Base-by-base conservation (phyloP, 2,888 invertebrate species). In the Anthrax anthrax region DNA sequence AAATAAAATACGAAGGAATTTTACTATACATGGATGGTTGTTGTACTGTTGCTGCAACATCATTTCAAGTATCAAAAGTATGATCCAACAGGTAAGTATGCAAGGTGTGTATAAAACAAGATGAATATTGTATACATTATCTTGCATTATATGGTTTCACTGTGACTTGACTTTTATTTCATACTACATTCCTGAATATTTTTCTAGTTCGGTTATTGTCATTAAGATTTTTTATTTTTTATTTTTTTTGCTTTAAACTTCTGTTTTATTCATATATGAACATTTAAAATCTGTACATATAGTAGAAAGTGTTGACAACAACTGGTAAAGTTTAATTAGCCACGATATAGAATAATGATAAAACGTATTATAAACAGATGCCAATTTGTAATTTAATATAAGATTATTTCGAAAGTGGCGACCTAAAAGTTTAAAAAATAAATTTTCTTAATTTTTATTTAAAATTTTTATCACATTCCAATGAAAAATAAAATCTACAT, bases 311-410 rank as follows among this genome's bases (percentile, higher is more conserved):
- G 46, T 46, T 40, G 42, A 29, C 4, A 16, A 34, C 37, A 41
- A 45, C 40, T 37, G 40, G 45, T 23, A 45, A 34, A 36, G 18
- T 45, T 45, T 45, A 45, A 45, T 45, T 45, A 45, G 41, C 40
- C 45, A 45, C 45, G 45, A 45, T 41, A 41, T 34, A 16, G 40
- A 29, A 27, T 40, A n/a, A n/a, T n/a, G n/a, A n/a, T n/a, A n/a
- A n/a, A n/a, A n/a, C n/a, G n/a, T n/a, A n/a, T n/a, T n/a, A 14
- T 37, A 37, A 18, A 17, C 40, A 27, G 36, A 23, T 41, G 45
- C 40, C 45, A 45, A 40, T 27, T 27, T 27, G 23, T 9, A 8
- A 2, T 27, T 8, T 27, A 27, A n/a, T n/a, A 2, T 5, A 27
- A 27, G 23, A 9, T 27, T 27, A 27, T 27, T 8, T 27, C 9